phyloP scores from a whole-genome alignment of 2,113 vertebrate genomes.

The Columbina picui region DNA sequence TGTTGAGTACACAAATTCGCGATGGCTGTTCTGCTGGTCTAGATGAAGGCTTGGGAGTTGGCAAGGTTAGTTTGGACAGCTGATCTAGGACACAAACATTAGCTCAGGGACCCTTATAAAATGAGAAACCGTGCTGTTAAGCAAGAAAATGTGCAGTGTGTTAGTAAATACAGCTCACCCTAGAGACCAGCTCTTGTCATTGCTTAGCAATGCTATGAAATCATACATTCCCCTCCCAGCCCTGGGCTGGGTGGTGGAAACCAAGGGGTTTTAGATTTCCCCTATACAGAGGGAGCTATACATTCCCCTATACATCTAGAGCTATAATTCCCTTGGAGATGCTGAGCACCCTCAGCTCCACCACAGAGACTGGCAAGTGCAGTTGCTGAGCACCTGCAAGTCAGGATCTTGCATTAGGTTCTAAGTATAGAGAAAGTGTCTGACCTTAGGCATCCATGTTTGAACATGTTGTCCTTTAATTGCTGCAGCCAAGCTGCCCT shows the following conservation, averaged over 20 bases:
- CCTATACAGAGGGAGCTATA: neutral
- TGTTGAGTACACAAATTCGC: neutral
- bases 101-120: conserved; percentile 20
- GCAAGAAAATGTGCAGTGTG: conserved; percentile 33
- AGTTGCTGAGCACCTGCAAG: neutral
- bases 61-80: neutral
- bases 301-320: too few species aligned
- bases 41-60: neutral
- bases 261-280: neutral
- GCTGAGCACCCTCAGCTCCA: neutral
- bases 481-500: neutral
- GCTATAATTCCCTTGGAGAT: neutral
- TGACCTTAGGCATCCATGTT: neutral
- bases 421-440: neutral
- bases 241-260: neutral
- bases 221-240: conserved; percentile 44
- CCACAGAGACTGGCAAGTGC: neutral
- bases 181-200: conserved; percentile 48
- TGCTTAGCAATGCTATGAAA: conserved; percentile 58
- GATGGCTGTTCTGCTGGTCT: neutral
- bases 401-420: neutral
- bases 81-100: neutral
- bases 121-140: conserved; percentile 9
- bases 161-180: conserved; percentile 37
- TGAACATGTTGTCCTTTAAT: neutral